Percentiles rank a stretch among this genome's conserved stretches.
phyloP scores from a whole-genome alignment of 2,888 invertebrate species.

The Dusona sp. region DNA sequence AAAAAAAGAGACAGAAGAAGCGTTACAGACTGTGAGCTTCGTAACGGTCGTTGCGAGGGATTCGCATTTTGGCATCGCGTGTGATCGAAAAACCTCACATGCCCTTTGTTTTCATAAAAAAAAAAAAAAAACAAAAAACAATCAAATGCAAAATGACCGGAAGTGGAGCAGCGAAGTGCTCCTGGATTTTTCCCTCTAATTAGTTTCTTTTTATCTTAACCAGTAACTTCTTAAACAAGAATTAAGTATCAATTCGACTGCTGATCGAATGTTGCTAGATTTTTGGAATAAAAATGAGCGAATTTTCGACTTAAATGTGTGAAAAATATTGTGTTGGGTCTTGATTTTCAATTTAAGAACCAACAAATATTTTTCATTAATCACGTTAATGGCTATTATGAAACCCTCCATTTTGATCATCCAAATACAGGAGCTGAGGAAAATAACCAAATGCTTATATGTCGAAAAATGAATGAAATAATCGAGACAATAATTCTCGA shows the following conservation, averaged over 20 bases:
- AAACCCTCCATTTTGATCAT: too few relatives aligned
- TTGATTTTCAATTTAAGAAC: too few relatives aligned
- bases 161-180: background rate
- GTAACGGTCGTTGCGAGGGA: slow-evolving; percentile 59
- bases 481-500: background rate
- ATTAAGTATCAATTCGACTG: background rate
- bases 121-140: slow-evolving; percentile 1
- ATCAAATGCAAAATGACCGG: slow-evolving; percentile 11
- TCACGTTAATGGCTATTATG: too few relatives aligned
- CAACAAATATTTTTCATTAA: too few relatives aligned
- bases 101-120: background rate
- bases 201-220: background rate
- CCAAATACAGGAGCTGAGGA: too few relatives aligned
- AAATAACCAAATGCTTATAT: background rate
- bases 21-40: slow-evolving; percentile 37
- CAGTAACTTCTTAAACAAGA: background rate
- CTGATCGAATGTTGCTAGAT: background rate
- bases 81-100: slow-evolving; percentile 17
- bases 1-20: background rate
- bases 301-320: background rate
- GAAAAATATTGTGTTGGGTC: background rate
- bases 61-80: slow-evolving; percentile 52
- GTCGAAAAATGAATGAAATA: background rate
- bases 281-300: background rate
- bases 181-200: background rate